phyloP scores from a whole-genome alignment of 2,888 invertebrate genomes.

The Polydrusus pterygomalis region DNA sequence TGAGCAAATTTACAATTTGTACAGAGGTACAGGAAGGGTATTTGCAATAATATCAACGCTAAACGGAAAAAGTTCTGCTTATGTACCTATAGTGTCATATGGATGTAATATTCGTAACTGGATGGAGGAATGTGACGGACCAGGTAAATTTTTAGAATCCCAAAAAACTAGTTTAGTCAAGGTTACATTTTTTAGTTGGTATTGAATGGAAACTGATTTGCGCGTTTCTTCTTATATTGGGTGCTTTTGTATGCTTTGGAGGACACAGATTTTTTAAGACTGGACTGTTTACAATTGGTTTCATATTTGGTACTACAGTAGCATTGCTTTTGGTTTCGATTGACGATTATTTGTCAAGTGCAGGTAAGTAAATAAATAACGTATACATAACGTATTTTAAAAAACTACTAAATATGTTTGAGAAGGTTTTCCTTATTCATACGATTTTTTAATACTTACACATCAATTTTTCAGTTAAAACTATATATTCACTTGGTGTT shows the following conservation, averaged over 20 bases:
- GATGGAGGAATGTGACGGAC: slow-evolving; percentile 73
- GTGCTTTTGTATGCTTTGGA: slow-evolving; percentile 77
- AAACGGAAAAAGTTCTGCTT: slow-evolving; percentile 74
- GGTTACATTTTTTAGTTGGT: slow-evolving; percentile 68
- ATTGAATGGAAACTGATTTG: slow-evolving; percentile 74
- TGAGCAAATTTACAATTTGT: slow-evolving; percentile 75
- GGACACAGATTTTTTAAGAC: slow-evolving; percentile 80
- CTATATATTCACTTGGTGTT: slow-evolving; percentile 10
- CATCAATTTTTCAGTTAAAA: slow-evolving; percentile 33
- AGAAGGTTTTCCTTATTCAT: too few relatives aligned
- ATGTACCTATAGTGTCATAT: slow-evolving; percentile 81
- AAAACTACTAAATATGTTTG: too few relatives aligned
- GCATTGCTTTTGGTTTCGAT: slow-evolving; percentile 12
- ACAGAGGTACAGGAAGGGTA: slow-evolving; percentile 78
- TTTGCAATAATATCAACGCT: slow-evolving; percentile 76
- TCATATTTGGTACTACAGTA: slow-evolving; percentile 73
- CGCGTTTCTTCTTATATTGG: slow-evolving; percentile 75
- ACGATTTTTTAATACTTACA: background rate
- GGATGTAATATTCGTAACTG: slow-evolving; percentile 76
- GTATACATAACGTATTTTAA: background rate
- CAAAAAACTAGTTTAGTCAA: too few relatives aligned
- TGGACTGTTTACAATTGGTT: slow-evolving; percentile 78
- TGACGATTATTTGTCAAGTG: slow-evolving; percentile 61
- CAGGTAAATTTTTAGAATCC: slow-evolving; percentile 71
- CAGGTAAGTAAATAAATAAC: slow-evolving; percentile 23